Base-by-base conservation (phyloP, 2,888 invertebrate genomes). In the Epirrita christyi region DNA sequence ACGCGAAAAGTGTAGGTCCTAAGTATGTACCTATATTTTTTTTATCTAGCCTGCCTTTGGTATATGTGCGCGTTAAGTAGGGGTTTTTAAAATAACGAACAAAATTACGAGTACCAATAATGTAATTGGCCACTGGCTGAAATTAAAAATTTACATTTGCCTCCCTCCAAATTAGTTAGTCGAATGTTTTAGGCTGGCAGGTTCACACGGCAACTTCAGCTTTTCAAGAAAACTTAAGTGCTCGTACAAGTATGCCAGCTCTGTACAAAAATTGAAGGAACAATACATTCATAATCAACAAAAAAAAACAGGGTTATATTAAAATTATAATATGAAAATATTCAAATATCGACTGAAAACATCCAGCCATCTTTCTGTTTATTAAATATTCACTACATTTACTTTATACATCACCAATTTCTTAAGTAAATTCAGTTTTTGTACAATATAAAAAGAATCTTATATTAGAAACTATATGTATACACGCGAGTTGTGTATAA, bases 391-490 rank as follows among this genome's bases (percentile, higher is more conserved):
- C 81, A 86, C 90, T 92, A 92, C 87, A 88, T 90, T 55, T 89
- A 85, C 88, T 92, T 92, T 92, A 87, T 91, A 92, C 91, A 92
- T 91, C 92, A 92, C 91, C 92, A 89, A 92, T 91, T 86, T 88
- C 91, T 91, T 91, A 91, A 91, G 90, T 91, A 90, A 90, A 90
- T 89, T 90, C 90, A 91, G 89, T 91, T 89, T 90, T 92, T 92
- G 92, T 92, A 92, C 92, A 92, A 92, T 92, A 92, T 91, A 91
- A 92, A 92, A 92, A 92, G 88, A 91, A 91, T 88, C 91, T 90
- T 92, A 92, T 81, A 87, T 85, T 85, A 87, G 73, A 68, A 77
- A 83, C 83, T 90, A 89, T n/a, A n/a, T 84, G 85, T 86, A 85
- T 83, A 87, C 81, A 81, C 80, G 85, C 82, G 81, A 80, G 80